Percentiles rank a stretch among this genome's conserved stretches.
These are phyloP conservation scores for Dendrocincla fuliginosa DNA, from an alignment of 2,797 vertebrate genomes.

Conservation along the genomic window DNA sequence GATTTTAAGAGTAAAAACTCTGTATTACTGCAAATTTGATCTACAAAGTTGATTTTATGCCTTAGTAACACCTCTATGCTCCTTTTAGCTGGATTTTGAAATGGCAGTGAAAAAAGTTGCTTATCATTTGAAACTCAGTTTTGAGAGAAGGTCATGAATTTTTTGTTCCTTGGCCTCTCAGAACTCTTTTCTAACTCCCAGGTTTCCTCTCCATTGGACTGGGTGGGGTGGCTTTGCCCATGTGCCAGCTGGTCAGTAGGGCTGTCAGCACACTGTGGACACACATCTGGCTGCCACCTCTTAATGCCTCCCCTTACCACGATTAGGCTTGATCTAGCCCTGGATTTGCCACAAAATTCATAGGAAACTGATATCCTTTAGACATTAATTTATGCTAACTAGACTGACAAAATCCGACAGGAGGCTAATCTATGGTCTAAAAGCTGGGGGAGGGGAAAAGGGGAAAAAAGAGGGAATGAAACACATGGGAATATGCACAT, in stretches of 20 bases:
- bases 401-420: not conserved
- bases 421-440: not conserved
- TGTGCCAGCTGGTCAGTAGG: accelerated
- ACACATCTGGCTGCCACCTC: not conserved
- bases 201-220: not conserved
- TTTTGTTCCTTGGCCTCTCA: not conserved
- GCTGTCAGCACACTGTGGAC: not conserved
- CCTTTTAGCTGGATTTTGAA: not conserved
- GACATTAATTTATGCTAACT: not conserved
- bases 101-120: not conserved
- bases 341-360: not conserved
- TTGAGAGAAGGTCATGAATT: not conserved
- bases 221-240: not conserved
- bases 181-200: not conserved
- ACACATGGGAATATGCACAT: not conserved
- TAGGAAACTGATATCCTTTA: not conserved
- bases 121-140: not conserved
- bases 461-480: not conserved
- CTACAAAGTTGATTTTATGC: not conserved
- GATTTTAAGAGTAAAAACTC: not conserved
- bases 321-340: not conserved
- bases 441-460: not conserved
- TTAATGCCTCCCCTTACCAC: not conserved
- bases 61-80: not conserved
- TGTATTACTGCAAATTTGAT: not conserved